Percentiles rank a stretch among this genome's conserved stretches.
phyloP scores from a whole-genome alignment of 2,888 invertebrate genomes.

The Zelleria hepariella region DNA sequence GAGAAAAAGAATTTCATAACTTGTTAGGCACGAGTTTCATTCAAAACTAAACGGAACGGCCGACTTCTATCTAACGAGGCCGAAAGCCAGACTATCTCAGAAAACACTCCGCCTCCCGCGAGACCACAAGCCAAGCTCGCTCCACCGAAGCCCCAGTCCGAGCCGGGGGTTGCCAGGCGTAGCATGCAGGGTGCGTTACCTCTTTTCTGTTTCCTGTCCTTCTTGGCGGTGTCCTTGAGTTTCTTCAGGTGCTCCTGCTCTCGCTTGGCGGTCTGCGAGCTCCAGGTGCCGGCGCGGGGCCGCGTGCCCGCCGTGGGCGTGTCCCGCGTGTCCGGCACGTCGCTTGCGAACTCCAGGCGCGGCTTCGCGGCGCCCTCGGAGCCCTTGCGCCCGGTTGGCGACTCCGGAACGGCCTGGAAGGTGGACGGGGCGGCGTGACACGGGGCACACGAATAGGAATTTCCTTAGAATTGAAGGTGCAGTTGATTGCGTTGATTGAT shows the following conservation, averaged over 20 bases:
- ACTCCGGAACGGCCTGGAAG: not conserved
- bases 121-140: no score
- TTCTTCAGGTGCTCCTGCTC: slow-evolving; percentile 3
- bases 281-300: slow-evolving; percentile 77
- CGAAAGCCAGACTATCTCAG: no score
- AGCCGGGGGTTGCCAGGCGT: not conserved
- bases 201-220: slow-evolving; percentile 49
- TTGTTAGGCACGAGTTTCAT: no score
- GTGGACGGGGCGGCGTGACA: not conserved
- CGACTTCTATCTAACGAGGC: no score
- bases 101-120: no score
- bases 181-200: no score
- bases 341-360: slow-evolving; percentile 14
- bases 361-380: slow-evolving; percentile 11
- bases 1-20: no score
- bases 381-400: slow-evolving; percentile 14
- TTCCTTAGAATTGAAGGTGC: no score
- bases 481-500: no score
- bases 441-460: no score
- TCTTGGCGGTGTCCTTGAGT: slow-evolving; percentile 25
- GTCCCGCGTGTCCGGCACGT: slow-evolving; percentile 15
- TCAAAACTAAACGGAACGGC: no score
- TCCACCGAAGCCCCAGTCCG: no score
- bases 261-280: slow-evolving; percentile 38
- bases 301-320: slow-evolving; percentile 38